These are phyloP conservation scores for Apis cerana DNA, from an alignment of 1,140 invertebrate genomes.

Conservation along the genomic window DNA sequence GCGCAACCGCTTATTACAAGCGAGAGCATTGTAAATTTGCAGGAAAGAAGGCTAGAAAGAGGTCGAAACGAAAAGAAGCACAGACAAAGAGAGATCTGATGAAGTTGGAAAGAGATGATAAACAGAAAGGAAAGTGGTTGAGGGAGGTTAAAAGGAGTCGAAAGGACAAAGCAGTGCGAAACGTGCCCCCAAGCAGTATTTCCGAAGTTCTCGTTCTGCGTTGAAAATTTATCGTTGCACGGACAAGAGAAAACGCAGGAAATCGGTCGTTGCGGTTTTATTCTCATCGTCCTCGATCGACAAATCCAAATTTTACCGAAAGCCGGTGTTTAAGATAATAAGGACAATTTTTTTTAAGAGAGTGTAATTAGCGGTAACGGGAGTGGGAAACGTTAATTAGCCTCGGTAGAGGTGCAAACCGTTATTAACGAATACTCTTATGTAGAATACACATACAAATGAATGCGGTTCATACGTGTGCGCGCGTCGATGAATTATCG, in stretches of 20 bases:
- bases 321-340: slow-evolving; percentile 59
- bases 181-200: slow-evolving; percentile 59
- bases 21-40: slow-evolving; percentile 70
- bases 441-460: not conserved
- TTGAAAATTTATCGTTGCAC: slow-evolving; percentile 54
- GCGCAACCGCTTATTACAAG: slow-evolving; percentile 71
- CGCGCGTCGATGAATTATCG: slow-evolving; percentile 51
- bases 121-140: slow-evolving; percentile 41
- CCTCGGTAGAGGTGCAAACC: slow-evolving; percentile 55
- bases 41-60: slow-evolving; percentile 38
- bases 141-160: slow-evolving; percentile 52
- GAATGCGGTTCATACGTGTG: not conserved
- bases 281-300: slow-evolving; percentile 15
- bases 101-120: slow-evolving; percentile 12
- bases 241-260: not conserved
- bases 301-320: slow-evolving; percentile 55
- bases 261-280: not conserved
- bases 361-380: slow-evolving; percentile 44
- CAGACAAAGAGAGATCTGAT: slow-evolving; percentile 18
- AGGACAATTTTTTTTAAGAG: slow-evolving; percentile 34
- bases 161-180: slow-evolving; percentile 68
- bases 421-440: slow-evolving; percentile 50
- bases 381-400: slow-evolving; percentile 62
- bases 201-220: slow-evolving; percentile 46
- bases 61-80: slow-evolving; percentile 25